phyloP scores from a whole-genome alignment of 2,888 invertebrate genomes.

The Drepana falcataria region DNA sequence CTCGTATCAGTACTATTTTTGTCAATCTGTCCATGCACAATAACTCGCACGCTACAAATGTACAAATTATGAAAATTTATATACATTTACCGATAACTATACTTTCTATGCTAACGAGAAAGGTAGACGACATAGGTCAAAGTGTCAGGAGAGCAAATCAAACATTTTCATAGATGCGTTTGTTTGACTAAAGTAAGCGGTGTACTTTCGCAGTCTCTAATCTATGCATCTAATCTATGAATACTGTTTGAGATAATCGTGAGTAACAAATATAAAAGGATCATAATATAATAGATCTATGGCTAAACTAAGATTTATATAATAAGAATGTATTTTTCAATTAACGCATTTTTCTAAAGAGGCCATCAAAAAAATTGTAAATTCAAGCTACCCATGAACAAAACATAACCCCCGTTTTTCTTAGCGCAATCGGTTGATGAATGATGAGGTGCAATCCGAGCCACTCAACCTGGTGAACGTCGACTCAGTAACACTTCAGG shows the following conservation, averaged over 20 bases:
- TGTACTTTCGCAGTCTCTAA: conserved; percentile 18
- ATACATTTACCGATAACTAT: conserved; percentile 49
- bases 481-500: no score
- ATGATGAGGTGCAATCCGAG: no score
- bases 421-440: no score
- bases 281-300: not conserved
- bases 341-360: not conserved
- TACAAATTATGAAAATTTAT: conserved; percentile 61
- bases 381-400: no score
- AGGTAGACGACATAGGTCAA: conserved; percentile 18
- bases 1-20: conserved; percentile 81
- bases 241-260: conserved; percentile 30
- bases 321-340: not conserved
- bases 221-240: conserved; percentile 24
- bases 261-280: conserved; percentile 8
- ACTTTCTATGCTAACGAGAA: conserved; percentile 21
- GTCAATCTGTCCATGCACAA: conserved; percentile 67
- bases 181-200: conserved; percentile 26
- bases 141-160: not conserved
- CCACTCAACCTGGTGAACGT: no score
- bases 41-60: conserved; percentile 66
- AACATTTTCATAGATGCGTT: conserved; percentile 4
- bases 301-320: conserved; percentile 1
- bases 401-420: no score
- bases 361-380: no score